Conservation (phyloP, 2,797 vertebrate genomes). For the Gallinago nigripennis region DNA sequence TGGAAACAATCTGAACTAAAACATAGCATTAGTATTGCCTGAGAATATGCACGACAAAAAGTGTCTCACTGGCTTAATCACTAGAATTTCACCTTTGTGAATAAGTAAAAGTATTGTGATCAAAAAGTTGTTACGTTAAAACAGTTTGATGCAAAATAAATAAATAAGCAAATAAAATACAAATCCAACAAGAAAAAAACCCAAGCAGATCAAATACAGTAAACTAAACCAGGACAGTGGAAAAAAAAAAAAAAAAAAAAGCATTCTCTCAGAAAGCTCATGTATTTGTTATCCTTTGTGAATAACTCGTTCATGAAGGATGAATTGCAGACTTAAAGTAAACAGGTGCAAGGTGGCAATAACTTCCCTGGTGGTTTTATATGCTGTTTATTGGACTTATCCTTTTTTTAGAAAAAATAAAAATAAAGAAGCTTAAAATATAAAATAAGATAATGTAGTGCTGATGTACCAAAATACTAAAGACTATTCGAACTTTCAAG, state of each 20-base stretch:
- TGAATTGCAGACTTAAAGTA: background rate
- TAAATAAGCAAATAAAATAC: background rate
- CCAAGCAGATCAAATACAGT: background rate
- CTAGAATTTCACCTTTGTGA: conserved; percentile 18
- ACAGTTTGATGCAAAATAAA: background rate
- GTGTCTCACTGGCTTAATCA: conserved; percentile 31
- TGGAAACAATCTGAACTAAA: conserved; percentile 67
- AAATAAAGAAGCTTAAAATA: background rate
- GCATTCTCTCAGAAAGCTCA: background rate
- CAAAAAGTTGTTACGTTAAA: background rate
- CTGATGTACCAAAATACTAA: background rate
- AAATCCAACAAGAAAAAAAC: background rate
- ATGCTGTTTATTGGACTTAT: background rate
- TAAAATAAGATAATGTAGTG: background rate
- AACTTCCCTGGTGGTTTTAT: background rate
- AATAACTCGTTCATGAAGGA: background rate
- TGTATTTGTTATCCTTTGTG: background rate
- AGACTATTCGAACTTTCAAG: background rate
- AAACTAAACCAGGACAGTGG: background rate
- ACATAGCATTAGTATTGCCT: conserved; percentile 28
- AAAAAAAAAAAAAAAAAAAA: background rate
- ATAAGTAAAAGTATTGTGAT: background rate
- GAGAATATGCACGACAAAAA: conserved; percentile 2
- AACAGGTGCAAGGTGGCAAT: background rate
- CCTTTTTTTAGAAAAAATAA: background rate